Conservation (phyloP, 2,888 invertebrate species). For the Beris chalybata region DNA sequence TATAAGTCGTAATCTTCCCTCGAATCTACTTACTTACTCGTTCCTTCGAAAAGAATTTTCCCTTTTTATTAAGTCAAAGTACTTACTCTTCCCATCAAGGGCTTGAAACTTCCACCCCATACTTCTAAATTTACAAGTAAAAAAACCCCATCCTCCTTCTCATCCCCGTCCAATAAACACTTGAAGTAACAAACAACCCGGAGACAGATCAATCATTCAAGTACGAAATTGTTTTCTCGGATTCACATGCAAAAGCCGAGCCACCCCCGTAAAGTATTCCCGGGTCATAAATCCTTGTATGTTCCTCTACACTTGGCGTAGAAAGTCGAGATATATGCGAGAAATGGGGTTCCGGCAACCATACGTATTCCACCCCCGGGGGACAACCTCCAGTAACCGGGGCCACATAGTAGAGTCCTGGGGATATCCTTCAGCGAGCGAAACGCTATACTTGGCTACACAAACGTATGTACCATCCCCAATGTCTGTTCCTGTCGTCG, state of each 20-base stretch:
- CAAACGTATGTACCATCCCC: slow-evolving; percentile 6
- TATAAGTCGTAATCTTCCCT: no score
- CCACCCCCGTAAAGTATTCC: slow-evolving; percentile 9
- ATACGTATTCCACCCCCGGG: no score
- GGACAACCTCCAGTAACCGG: no score
- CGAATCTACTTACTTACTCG: no score
- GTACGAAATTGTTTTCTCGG: slow-evolving; percentile 34
- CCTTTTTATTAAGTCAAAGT: slow-evolving; percentile 22
- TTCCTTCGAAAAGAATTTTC: neutral
- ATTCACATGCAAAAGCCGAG: slow-evolving; percentile 25
- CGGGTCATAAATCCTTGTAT: slow-evolving; percentile 30
- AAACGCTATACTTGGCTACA: slow-evolving; percentile 1
- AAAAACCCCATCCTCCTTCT: slow-evolving; percentile 1
- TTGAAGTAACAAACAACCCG: slow-evolving; percentile 33
- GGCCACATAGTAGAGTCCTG: no score
- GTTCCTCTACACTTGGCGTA: no score
- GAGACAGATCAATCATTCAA: slow-evolving; percentile 35
- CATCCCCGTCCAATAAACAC: slow-evolving; percentile 32
- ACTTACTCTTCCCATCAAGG: slow-evolving; percentile 11
- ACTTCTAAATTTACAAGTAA: neutral
- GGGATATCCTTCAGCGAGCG: no score
- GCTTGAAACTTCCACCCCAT: neutral
- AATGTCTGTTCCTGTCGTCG: slow-evolving; percentile 35
- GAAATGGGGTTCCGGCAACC: no score
- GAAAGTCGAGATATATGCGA: no score